Evolutionary conservation across 2,888 invertebrate species (phyloP).

Genomic region (Conus canariensis): DNA sequence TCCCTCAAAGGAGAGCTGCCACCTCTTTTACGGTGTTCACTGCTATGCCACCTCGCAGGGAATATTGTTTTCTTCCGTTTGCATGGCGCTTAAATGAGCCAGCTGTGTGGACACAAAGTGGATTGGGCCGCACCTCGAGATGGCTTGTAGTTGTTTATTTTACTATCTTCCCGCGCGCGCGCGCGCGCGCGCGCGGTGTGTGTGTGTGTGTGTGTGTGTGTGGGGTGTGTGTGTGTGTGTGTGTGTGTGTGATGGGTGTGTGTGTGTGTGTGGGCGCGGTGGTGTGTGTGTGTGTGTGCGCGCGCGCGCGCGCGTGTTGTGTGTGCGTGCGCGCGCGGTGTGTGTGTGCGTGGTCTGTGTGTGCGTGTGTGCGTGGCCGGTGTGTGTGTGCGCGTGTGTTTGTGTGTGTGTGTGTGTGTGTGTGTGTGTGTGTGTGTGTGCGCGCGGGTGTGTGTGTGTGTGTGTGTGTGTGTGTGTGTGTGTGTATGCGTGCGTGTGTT

Average conservation of each 20-base stretch:
- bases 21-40: no score
- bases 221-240: neutral
- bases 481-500: neutral
- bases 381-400: neutral
- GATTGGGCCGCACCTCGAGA: no score
- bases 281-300: neutral
- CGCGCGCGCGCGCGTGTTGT: neutral
- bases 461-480: neutral
- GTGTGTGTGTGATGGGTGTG: neutral
- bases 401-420: neutral
- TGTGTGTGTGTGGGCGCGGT: no score
- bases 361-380: neutral
- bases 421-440: no score
- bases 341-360: no score
- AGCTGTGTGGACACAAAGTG: no score
- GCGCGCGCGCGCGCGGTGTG: neutral
- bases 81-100: no score
- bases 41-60: no score
- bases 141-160: no score
- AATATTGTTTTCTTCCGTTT: no score
- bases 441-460: neutral
- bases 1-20: no score
- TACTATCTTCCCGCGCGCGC: neutral
- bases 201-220: neutral
- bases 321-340: neutral